Percentiles rank a stretch among this genome's conserved stretches.
Conservation (phyloP, 2,888 invertebrate genomes). For the Latrodectus elegans region DNA sequence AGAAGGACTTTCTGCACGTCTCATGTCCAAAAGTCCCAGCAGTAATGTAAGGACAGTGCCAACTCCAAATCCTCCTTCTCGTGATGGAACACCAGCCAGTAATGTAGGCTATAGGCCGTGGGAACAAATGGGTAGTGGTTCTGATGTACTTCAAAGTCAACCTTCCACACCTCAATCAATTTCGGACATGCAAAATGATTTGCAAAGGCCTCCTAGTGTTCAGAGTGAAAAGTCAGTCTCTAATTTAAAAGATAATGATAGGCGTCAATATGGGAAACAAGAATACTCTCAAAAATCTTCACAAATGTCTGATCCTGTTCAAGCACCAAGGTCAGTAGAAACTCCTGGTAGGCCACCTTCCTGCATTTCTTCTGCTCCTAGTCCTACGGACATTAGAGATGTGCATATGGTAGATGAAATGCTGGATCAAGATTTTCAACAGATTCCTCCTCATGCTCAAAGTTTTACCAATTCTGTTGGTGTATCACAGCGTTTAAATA, state of each 20-base stretch:
- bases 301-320: constrained; percentile 49
- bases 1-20: constrained; percentile 69
- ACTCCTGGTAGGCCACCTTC: constrained; percentile 65
- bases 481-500: constrained; percentile 38
- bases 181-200: constrained; percentile 46
- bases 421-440: constrained; percentile 49
- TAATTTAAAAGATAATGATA: constrained; percentile 32
- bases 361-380: constrained; percentile 56
- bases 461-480: constrained; percentile 38
- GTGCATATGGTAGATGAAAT: constrained; percentile 42
- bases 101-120: constrained; percentile 70
- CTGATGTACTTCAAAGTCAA: constrained; percentile 55
- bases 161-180: constrained; percentile 55
- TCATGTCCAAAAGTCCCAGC: constrained; percentile 69
- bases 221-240: constrained; percentile 51
- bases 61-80: constrained; percentile 62
- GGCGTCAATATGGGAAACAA: constrained; percentile 33
- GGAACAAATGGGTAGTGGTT: constrained; percentile 65
- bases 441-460: constrained; percentile 54
- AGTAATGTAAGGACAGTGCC: constrained; percentile 39
- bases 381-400: constrained; percentile 56
- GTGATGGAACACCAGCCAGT: constrained; percentile 68
- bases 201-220: constrained; percentile 68
- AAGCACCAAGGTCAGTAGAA: constrained; percentile 52
- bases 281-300: constrained; percentile 44